Conservation (phyloP, 2,888 invertebrate genomes). For the Dryobotodes eremita region DNA sequence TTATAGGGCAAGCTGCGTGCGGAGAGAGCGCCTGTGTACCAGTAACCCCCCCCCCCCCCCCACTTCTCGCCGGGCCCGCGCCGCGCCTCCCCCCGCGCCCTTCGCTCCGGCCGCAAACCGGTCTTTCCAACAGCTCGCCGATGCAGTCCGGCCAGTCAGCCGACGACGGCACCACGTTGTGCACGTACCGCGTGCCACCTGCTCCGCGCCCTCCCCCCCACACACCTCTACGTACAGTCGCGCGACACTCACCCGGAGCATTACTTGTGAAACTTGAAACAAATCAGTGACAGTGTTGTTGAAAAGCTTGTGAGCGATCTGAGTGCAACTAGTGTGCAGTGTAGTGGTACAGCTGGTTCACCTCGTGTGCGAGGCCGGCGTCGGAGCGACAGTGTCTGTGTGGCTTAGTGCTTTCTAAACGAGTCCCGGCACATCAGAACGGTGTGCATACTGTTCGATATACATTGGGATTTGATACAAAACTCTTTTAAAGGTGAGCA, state of each 20-base stretch:
- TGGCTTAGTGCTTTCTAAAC: constrained; percentile 67
- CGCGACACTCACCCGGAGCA: constrained; percentile 67
- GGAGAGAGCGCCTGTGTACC: constrained; percentile 69
- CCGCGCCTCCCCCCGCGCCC: constrained; percentile 61
- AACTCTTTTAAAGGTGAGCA: constrained; percentile 76
- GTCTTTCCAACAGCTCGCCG: constrained; percentile 68
- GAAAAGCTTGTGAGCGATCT: constrained; percentile 45
- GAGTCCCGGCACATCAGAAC: constrained; percentile 62
- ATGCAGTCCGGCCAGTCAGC: constrained; percentile 76
- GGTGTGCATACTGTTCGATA: constrained; percentile 49
- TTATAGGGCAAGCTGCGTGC: constrained; percentile 82
- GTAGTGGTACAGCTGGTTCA: constrained; percentile 78
- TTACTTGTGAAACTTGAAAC: constrained; percentile 71
- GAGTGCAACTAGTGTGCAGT: constrained; percentile 69
- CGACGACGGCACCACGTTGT: constrained; percentile 68
- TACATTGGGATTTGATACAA: constrained; percentile 69
- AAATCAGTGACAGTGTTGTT: constrained; percentile 61
- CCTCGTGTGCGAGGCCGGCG: constrained; percentile 81
- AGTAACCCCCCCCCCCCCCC: constrained; percentile 34
- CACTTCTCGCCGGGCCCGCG: constrained; percentile 41
- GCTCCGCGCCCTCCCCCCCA: constrained; percentile 62
- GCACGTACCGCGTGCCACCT: constrained; percentile 23
- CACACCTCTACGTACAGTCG: constrained; percentile 73
- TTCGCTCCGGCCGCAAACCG: constrained; percentile 62
- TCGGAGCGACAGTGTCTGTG: constrained; percentile 69